Percentiles rank a stretch among this genome's conserved stretches.
phyloP scores from a whole-genome alignment of 1,140 invertebrate genomes.

The Tetraneura akinire region DNA sequence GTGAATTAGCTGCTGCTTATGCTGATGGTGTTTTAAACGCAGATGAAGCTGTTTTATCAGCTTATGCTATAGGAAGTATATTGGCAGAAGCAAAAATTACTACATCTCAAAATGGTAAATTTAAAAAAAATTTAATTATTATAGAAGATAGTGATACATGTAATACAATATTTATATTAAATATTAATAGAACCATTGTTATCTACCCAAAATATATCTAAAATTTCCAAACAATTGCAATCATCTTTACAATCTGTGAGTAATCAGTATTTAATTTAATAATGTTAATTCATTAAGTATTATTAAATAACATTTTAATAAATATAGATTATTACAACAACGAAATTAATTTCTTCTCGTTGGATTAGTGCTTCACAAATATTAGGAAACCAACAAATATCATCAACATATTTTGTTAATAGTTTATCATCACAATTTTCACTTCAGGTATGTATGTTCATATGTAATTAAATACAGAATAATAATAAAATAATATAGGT shows the following conservation, averaged over 20 bases:
- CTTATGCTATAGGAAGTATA: slow-evolving; percentile 67
- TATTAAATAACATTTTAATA: neutral
- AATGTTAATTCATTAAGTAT: neutral
- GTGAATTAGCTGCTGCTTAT: slow-evolving; percentile 84
- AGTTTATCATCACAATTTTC: slow-evolving; percentile 67
- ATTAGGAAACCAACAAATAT: slow-evolving; percentile 61
- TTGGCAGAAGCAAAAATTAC: slow-evolving; percentile 19
- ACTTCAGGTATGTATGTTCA: neutral
- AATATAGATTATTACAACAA: slow-evolving; percentile 61
- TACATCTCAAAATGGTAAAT: neutral
- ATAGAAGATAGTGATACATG: neutral
- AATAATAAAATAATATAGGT: neutral
- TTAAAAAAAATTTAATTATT: too few species aligned
- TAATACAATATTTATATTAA: neutral
- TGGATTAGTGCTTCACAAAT: slow-evolving; percentile 67
- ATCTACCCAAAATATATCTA: neutral
- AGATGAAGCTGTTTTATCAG: slow-evolving; percentile 79
- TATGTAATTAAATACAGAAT: neutral
- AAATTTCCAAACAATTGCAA: slow-evolving; percentile 25
- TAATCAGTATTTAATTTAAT: neutral
- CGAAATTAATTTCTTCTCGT: slow-evolving; percentile 61
- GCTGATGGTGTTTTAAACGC: slow-evolving; percentile 81
- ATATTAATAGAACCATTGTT: neutral
- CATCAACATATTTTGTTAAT: slow-evolving; percentile 70
- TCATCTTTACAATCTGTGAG: slow-evolving; percentile 34